phyloP scores from a whole-genome alignment of 2,113 vertebrate species.

The human (Homo sapiens) region GRCh38 chr21:18197501-18198000 shows the following conservation, averaged over 20 bases:
- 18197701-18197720: neutral
- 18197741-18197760: neutral
- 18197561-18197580: no score
- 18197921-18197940: constrained; percentile 66
- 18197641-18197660: neutral
- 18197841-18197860: neutral
- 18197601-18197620: no score
- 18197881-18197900: constrained; percentile 6
- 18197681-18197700: neutral
- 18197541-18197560: no score
- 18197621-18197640: neutral
- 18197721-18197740: neutral
- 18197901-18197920: constrained; percentile 62
- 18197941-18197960: constrained; percentile 68
- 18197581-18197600: no score
- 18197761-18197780: neutral
- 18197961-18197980: constrained; percentile 52
- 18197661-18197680: neutral
- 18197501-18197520: no score
- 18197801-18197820: neutral
- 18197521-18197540: no score
- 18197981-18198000: constrained; percentile 32
- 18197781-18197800: neutral
- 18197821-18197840: neutral
- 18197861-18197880: neutral